Conservation (phyloP, 2,113 vertebrate genomes). For the Electrona antarctica region DNA sequence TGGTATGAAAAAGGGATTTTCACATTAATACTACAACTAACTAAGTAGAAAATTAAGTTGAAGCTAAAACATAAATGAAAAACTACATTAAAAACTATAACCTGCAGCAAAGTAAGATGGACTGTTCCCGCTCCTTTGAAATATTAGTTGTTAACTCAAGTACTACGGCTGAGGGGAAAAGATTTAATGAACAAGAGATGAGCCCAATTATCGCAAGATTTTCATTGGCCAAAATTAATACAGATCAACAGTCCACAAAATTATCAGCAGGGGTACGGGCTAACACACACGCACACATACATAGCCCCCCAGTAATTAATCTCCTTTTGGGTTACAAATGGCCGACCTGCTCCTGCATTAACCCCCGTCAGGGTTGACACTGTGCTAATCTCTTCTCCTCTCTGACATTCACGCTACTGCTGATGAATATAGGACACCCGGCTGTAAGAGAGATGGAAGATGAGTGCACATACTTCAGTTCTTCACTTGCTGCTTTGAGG, state of each 20-base stretch:
- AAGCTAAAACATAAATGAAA: no score
- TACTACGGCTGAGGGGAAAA: neutral
- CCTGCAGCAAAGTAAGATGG: slow-evolving; percentile 25
- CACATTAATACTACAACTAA: no score
- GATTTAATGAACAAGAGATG: neutral
- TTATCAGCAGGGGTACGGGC: slow-evolving; percentile 11
- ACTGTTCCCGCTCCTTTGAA: slow-evolving; percentile 16
- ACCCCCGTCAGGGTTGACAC: slow-evolving; percentile 51
- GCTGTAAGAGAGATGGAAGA: slow-evolving; percentile 36
- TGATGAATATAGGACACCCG: slow-evolving; percentile 47
- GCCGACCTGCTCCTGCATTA: slow-evolving; percentile 52
- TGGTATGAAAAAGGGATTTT: no score
- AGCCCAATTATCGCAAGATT: slow-evolving; percentile 18
- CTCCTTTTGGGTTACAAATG: slow-evolving; percentile 58
- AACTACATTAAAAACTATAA: no score
- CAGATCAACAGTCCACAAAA: slow-evolving; percentile 11
- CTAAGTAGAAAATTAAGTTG: no score
- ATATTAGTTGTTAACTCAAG: slow-evolving; percentile 23
- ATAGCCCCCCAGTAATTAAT: slow-evolving; percentile 53
- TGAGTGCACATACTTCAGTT: slow-evolving; percentile 23
- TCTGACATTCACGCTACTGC: slow-evolving; percentile 54
- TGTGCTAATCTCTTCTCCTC: slow-evolving; percentile 62
- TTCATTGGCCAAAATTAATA: slow-evolving; percentile 24
- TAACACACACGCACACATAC: neutral
- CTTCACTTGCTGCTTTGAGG: slow-evolving; percentile 3